Evolutionary conservation across 2,797 vertebrate genomes (phyloP), one percentile per base, ranked within the genome.

Genomic region (Xiphorhynchus erythropygius): DNA sequence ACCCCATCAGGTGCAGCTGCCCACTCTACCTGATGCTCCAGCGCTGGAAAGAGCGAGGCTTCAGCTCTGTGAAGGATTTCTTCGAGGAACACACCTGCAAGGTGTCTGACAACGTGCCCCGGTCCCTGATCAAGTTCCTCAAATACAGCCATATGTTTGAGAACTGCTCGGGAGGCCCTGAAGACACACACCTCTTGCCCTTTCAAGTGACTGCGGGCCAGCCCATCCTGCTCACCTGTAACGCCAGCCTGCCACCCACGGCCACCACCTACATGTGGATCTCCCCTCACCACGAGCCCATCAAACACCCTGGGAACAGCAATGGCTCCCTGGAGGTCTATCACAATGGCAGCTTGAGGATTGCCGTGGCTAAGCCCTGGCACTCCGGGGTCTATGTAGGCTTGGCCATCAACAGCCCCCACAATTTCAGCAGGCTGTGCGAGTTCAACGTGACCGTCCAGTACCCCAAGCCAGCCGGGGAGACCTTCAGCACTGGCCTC

Each of bases 401-500:
- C 91, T 97, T 99, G 97, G 98, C 98, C 5, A 95, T 96, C 9
- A 98, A 98, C 92, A 94, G 96, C 82, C 97, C 88, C 74, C 98
- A 67, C 69, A 98, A 91, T 39, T 98, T 97, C 84, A 99, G 99
- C 25, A 98, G 99, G 89, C 98, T 98, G 0, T 97, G 97, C 0
- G 99, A 99, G 94, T 97, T 99, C 77, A 99, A 99, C 0, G 97
- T 99, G 84, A 99, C 98, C 0, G 98, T 99, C 79, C 87, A 96
- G 27, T 80, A 59, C 39, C 95, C 92, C 4, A 94, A 49, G 8
- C 95, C 77, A 0, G 90, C 92, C 0, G 96, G 25, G 0, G 99
- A 99, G 83, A 89, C 98, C 28, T 99, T 99, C 97, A 99, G 98
- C 97, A 99, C 99, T 0, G 99, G 99, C 17, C 98, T 98, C 92